Evolutionary conservation across 2,113 vertebrate species (phyloP).

Genomic region (Vicugna pacos): DNA sequence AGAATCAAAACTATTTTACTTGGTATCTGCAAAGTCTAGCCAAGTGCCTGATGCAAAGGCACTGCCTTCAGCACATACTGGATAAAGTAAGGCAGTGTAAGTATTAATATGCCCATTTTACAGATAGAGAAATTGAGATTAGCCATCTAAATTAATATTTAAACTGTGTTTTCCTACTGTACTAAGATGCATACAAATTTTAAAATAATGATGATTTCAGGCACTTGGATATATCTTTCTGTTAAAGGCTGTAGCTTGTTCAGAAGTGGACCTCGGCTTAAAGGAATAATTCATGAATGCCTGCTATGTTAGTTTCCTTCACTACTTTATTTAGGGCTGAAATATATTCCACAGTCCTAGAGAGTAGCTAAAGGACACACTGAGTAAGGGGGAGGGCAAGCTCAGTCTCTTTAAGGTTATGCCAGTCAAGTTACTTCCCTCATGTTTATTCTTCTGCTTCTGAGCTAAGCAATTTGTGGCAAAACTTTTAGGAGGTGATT

Average conservation of each 20-base stretch:
- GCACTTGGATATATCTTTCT: not conserved
- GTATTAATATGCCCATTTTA: not conserved
- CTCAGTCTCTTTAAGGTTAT: not conserved
- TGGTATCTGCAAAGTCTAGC: not conserved
- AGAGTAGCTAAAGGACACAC: not conserved
- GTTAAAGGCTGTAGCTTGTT: not conserved
- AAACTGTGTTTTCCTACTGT: not conserved
- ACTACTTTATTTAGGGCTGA: not conserved
- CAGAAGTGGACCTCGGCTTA: not conserved
- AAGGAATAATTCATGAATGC: not conserved
- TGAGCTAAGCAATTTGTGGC: not conserved
- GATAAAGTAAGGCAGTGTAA: not conserved
- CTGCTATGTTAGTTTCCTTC: not conserved
- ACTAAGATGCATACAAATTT: not conserved
- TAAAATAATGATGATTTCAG: slow-evolving; percentile 31
- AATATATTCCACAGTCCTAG: not conserved
- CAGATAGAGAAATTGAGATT: not conserved
- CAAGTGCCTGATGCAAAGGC: not conserved
- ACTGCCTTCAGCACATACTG: not conserved
- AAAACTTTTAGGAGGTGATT: not conserved
- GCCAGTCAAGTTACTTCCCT: not conserved
- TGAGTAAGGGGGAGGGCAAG: not conserved
- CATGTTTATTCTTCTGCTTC: not conserved
- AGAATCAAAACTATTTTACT: not conserved
- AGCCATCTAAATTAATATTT: not conserved